Evolutionary conservation across 2,888 invertebrate genomes (phyloP).

Genomic region (Rhingia campestris): DNA sequence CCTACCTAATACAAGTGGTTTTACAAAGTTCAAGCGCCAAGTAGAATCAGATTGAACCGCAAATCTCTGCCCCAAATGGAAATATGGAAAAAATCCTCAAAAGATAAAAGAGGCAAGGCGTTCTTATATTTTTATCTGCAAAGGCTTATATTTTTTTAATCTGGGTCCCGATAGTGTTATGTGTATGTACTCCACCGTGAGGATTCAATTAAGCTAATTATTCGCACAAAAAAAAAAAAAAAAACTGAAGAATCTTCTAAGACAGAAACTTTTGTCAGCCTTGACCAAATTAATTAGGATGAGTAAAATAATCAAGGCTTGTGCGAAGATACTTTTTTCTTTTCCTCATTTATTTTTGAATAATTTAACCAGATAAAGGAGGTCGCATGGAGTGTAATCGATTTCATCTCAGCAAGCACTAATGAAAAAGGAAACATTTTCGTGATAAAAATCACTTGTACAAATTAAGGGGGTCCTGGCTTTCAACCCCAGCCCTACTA

Average conservation of each 20-base stretch:
- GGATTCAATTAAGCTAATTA: conserved; percentile 43
- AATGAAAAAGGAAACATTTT: neutral
- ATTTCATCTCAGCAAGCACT: conserved; percentile 26
- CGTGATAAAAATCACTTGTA: conserved; percentile 30
- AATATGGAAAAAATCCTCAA: conserved; percentile 11
- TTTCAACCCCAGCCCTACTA: neutral
- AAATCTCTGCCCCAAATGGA: conserved; percentile 17
- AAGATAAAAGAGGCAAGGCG: conserved; percentile 15
- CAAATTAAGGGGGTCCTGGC: conserved; percentile 28
- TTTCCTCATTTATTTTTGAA: conserved; percentile 7
- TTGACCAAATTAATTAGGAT: conserved; percentile 43
- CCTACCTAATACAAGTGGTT: conserved; percentile 8
- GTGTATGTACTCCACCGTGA: neutral
- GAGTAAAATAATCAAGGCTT: neutral
- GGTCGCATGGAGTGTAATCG: conserved; percentile 29
- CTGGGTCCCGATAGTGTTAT: conserved; percentile 10
- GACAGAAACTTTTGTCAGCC: conserved; percentile 13
- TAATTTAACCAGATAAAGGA: conserved; percentile 20
- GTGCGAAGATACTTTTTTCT: neutral
- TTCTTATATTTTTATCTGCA: neutral
- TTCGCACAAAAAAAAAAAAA: conserved; percentile 12
- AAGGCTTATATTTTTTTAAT: neutral
- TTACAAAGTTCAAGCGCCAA: conserved; percentile 59
- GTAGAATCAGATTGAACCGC: conserved; percentile 23
- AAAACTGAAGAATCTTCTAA: neutral